Evolutionary conservation across 2,113 vertebrate species (phyloP), one percentile per base, ranked within the genome.

Genomic region (Uria aalge): DNA sequence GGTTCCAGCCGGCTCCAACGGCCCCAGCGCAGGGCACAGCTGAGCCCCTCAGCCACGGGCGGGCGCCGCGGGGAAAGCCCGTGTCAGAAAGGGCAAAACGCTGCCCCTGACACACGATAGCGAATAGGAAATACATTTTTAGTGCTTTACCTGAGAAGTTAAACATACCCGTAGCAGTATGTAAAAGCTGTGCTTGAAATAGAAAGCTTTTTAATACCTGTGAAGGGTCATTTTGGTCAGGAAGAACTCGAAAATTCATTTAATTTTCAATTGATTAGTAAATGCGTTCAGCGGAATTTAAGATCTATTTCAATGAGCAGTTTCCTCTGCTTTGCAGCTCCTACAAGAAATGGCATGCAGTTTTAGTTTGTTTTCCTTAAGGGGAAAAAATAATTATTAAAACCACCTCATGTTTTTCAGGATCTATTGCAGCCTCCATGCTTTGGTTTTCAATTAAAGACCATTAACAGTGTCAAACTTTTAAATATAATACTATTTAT

Each of bases 11-110:
- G 38, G 38, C 38, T 38, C 38, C 38, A 38, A 38, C 38, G 38
- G 38, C 38, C 38, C 38, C 38, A 38, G 38, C 38, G 38, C 38
- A 38, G 38, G 38, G 38, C 38, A 38, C 38, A 38, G 38, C 38
- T 38, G 38, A 38, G 38, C 38, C 38, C 38, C 38, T 38, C 38
- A 38, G 38, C n/a, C 79, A 18, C 4, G 2, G 60, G 69, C 1
- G 7, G 73, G 50, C 1, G 7, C 36, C 43, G 22, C 8, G 2
- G 32, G 57, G 50, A 75, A 38, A 75, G 50, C 38, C 50, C 6
- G n/a, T 8, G 6, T 1, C 1, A 76, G 72, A 22, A 40, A 60
- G 40, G 77, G 52, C 27, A 27, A 55, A 52, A 47, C 0, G 0
- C 18, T 41, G 5, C 53, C 7, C 2, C 0, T 50, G 40, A n/a